Evolutionary conservation across 2,113 vertebrate species (phyloP), one percentile per base, ranked within the genome.

Genomic region (Phaethornis superciliosus): DNA sequence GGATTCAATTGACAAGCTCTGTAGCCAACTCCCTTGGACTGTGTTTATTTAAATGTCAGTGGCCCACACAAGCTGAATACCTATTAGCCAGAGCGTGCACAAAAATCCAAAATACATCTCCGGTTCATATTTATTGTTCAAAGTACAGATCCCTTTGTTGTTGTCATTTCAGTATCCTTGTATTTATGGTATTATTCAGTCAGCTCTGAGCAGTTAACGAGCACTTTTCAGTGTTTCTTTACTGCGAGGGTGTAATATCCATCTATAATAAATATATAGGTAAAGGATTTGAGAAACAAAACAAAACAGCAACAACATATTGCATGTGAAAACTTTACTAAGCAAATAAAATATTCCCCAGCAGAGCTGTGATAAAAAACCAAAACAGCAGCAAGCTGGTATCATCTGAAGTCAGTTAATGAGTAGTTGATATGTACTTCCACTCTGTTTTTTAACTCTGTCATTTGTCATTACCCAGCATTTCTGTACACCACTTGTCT

Each of bases 1-100:
- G 96, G 95, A 95, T 91, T 96, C 96, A 96, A 93, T 95, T 89
- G 96, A 94, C 60, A 40, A 85, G 85, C 72, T 90, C 80, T 91
- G 93, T 67, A 95, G 91, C 94, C 94, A 96, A 92, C 44, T 89
- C 91, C 85, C 88, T 95, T 95, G 93, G 96, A 88, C 85, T 69
- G 88, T 96, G 80, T 95, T 96, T 96, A 95, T 91, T 95, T 95
- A 91, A 96, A 96, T 93, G 95, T 94, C 96, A 94, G 94, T 94
- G 88, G 96, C 94, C 94, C 96, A 94, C 94, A 94, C 95, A 96
- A 67, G 95, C 94, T 92, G 96, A 95, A 96, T 96, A 93, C 92
- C 95, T 97, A 88, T 95, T 96, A 95, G 87, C 68, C 71, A 85
- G 56, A 94, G 85, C 85, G 78, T 79, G 87, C 80, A 85, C 62